A percentile compares a stretch with the other conserved stretches of the same genome.
These are phyloP conservation scores for Theretra japonica DNA, from an alignment of 2,888 invertebrate genomes.

Conservation along the genomic window DNA sequence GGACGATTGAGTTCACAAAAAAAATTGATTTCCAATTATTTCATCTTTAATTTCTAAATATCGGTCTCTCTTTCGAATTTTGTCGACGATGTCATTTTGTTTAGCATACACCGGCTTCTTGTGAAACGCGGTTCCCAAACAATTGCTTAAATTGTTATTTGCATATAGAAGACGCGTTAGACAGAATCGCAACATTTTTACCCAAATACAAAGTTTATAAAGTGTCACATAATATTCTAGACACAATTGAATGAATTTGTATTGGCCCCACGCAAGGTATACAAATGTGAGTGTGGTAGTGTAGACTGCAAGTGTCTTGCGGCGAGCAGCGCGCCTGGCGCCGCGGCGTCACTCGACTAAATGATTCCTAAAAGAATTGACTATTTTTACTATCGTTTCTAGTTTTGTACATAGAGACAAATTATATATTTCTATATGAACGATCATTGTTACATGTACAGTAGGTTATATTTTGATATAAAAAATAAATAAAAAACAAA, in stretches of 20 bases:
- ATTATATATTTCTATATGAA: constrained; percentile 80
- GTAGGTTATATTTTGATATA: constrained; percentile 80
- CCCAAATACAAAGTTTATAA: too few species aligned
- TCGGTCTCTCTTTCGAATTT: too few species aligned
- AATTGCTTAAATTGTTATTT: too few species aligned
- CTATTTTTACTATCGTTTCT: constrained; percentile 82
- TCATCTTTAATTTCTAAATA: too few species aligned
- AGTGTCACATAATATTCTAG: too few species aligned
- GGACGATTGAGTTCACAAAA: too few species aligned
- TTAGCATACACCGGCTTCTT: too few species aligned
- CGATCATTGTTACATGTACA: constrained; percentile 79
- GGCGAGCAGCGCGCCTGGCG: constrained; percentile 54
- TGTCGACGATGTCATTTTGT: too few species aligned
- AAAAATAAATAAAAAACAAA: constrained; percentile 52
- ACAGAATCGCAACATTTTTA: too few species aligned
- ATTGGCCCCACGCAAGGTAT: not conserved
- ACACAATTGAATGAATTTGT: not conserved
- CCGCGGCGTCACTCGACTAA: constrained; percentile 51
- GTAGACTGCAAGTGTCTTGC: not conserved
- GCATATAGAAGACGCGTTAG: too few species aligned
- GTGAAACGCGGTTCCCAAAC: too few species aligned
- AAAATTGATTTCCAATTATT: too few species aligned
- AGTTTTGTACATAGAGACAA: constrained; percentile 78
- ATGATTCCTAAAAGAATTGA: constrained; percentile 77
- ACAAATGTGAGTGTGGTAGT: not conserved